phyloP scores from a whole-genome alignment of 2,797 vertebrate genomes.

The Ceyx erithaca region DNA sequence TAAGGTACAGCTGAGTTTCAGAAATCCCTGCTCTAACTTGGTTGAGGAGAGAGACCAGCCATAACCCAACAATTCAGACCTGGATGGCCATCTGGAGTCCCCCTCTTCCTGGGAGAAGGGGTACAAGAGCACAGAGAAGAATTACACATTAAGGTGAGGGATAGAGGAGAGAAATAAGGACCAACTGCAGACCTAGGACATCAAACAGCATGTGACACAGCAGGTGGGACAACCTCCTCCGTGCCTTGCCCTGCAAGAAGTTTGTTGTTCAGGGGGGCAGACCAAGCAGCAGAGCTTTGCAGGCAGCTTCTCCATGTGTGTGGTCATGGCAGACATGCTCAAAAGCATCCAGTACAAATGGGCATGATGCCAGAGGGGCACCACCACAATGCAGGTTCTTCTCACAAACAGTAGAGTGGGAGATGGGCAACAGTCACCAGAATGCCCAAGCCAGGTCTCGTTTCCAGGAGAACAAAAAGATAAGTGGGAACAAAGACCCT shows the following conservation, averaged over 20 bases:
- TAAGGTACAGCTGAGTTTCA: neutral
- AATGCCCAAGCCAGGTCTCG: no score
- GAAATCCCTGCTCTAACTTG: neutral
- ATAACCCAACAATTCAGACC: neutral
- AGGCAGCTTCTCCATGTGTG: no score
- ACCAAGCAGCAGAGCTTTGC: no score
- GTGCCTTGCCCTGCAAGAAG: no score
- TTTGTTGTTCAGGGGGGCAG: no score
- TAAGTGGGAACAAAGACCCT: neutral
- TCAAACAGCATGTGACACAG: rapidly evolving
- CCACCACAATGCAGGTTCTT: no score
- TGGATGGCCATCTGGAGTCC: rapidly evolving
- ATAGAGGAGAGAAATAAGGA: neutral
- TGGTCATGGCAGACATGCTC: no score
- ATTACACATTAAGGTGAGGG: no score
- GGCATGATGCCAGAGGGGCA: no score
- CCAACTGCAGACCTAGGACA: neutral
- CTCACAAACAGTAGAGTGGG: no score
- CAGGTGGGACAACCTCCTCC: neutral
- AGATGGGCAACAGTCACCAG: no score
- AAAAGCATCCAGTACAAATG: no score
- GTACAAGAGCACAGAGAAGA: neutral
- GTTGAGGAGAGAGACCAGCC: neutral
- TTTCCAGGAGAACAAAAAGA: neutral
- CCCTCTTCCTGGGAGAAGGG: neutral